A percentile compares a stretch with the other conserved stretches of the same genome.
Evolutionary conservation across 2,113 vertebrate species (phyloP).

Genomic region (Rhineura floridana): DNA sequence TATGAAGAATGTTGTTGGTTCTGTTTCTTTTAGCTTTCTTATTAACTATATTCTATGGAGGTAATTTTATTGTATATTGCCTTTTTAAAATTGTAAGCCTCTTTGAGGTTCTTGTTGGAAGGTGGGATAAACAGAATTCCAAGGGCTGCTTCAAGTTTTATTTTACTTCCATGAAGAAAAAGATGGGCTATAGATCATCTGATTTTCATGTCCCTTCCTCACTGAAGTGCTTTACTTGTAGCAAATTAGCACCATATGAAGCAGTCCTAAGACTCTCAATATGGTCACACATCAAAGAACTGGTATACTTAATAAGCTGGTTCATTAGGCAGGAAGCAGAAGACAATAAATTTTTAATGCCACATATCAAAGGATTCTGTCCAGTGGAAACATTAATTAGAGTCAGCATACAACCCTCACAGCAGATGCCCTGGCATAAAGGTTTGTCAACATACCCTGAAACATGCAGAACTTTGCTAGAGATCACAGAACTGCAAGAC

Average conservation of each 20-base stretch:
- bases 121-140: neutral
- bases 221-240: neutral
- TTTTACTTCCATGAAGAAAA: neutral
- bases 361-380: constrained; percentile 17
- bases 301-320: constrained; percentile 9
- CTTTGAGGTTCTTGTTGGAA: neutral
- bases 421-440: constrained; percentile 3
- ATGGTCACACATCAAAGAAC: constrained; percentile 15
- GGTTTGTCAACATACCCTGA: constrained; percentile 5
- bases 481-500: neutral
- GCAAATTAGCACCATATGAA: constrained; percentile 14
- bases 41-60: no score
- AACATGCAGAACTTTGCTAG: neutral
- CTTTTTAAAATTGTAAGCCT: neutral
- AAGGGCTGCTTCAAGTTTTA: neutral
- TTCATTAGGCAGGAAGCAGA: constrained; percentile 3
- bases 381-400: constrained; percentile 2
- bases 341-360: constrained; percentile 29
- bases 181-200: neutral
- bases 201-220: neutral
- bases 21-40: neutral
- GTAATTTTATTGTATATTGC: neutral
- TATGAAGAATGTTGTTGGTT: neutral
- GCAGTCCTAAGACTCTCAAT: neutral
- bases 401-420: neutral